These are phyloP conservation scores for Eubasilissa splendida DNA, from an alignment of 2,888 invertebrate genomes.

Conservation along the genomic window DNA sequence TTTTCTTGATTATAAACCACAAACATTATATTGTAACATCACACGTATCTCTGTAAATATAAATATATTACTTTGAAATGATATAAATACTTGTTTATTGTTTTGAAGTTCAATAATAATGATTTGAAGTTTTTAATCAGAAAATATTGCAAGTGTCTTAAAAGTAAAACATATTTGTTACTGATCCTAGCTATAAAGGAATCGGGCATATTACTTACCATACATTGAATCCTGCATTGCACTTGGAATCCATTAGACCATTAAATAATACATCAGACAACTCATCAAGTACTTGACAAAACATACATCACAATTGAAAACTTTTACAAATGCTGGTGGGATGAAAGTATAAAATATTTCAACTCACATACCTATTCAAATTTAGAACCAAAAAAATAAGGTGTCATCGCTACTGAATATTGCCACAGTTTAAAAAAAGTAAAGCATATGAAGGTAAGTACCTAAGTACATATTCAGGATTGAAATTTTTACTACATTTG, in stretches of 20 bases:
- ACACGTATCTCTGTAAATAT: no score
- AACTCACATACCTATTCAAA: no score
- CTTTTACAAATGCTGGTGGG: not conserved
- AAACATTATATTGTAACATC: no score
- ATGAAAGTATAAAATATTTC: no score
- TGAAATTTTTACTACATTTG: no score
- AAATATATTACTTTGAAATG: no score
- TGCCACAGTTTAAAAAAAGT: not conserved
- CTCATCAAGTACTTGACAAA: conserved; percentile 21
- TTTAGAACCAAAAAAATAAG: no score
- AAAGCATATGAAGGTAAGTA: conserved; percentile 24
- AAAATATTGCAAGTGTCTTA: no score
- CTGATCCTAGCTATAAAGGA: no score
- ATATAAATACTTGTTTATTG: not conserved
- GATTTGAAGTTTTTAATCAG: no score
- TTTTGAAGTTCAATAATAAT: not conserved
- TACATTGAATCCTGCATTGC: conserved; percentile 1
- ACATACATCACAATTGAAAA: conserved; percentile 14
- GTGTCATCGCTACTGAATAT: conserved; percentile 13
- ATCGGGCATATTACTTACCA: conserved; percentile 5
- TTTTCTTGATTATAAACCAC: no score
- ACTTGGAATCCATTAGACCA: conserved; percentile 5
- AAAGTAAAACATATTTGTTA: no score
- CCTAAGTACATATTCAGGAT: not conserved
- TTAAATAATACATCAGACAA: conserved; percentile 23